Evolutionary conservation across 2,888 invertebrate species (phyloP), one percentile per base, ranked within the genome.

Genomic region (Drosophila algonquin): DNA sequence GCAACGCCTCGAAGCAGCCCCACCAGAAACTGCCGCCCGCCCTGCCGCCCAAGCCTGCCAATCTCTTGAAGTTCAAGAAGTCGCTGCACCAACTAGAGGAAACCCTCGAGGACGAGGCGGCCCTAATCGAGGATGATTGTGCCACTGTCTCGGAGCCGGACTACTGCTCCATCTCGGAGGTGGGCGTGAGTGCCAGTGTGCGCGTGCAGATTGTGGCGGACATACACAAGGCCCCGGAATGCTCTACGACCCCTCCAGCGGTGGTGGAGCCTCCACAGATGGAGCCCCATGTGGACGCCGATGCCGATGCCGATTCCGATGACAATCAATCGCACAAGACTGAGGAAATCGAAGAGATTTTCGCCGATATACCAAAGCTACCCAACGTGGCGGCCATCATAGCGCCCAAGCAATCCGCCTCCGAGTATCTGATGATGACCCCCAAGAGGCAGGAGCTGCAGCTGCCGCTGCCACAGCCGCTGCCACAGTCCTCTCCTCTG

Each of bases 31-130:
- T 91, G 76, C 96, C 96, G 67, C 96, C 96, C 61, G 95, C 96
- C 76, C 92, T 97, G 90, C 96, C 96, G 71, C 95, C 96, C 52
- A 96, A 96, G 92, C 96, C 96, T 84, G 94, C 95, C 79, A 95
- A 95, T 92, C 93, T 95, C 82, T 89, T 95, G 93, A 89, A 95
- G 94, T 93, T 95, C 93, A 93, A 95, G 93, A 94, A 93, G 54
- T 90, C 89, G 3, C 74, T 89, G 52, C 86, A 89, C 10, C 90
- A 90, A 50, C 75, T 90, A 3, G 85, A 87, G 2, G 89, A 89
- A 53, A 75, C 89, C 55, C 68, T 86, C 3, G 83, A 88, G 8
- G 87, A 89, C 40, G 87, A 89, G 58, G 40, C 40, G n/a, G 40
- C 40, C 14, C 40, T 40, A 1, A 14, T 14, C n/a, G 40, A 40